Evolutionary conservation across 1,140 invertebrate genomes (phyloP).

Genomic region (Lordiphosa mommai): DNA sequence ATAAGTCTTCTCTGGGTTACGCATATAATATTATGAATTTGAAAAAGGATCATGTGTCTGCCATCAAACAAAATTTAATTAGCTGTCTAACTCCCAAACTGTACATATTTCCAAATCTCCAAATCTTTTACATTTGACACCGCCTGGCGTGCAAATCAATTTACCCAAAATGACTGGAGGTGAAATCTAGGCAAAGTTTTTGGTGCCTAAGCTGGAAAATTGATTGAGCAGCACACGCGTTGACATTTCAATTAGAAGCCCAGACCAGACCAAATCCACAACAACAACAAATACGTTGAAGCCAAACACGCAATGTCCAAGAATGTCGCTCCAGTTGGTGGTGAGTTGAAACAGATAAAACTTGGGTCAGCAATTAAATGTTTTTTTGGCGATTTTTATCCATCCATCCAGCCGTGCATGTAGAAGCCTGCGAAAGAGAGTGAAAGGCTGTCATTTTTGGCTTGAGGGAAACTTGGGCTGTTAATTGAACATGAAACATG

Average conservation of each 20-base stretch:
- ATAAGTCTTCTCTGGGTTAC: no score
- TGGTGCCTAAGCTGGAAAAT: slow-evolving; percentile 37
- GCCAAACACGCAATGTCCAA: slow-evolving; percentile 38
- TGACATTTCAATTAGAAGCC: slow-evolving; percentile 58
- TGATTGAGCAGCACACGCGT: slow-evolving; percentile 52
- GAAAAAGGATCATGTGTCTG: no score
- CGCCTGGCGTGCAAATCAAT: slow-evolving; percentile 26
- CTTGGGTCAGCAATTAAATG: slow-evolving; percentile 27
- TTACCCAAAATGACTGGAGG: slow-evolving; percentile 4
- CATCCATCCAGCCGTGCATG: no score
- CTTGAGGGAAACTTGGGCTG: slow-evolving; percentile 19
- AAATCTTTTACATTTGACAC: slow-evolving; percentile 21
- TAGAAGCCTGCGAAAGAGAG: neutral
- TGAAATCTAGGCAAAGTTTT: slow-evolving; percentile 33
- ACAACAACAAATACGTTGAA: neutral
- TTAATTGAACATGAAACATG: slow-evolving; percentile 54
- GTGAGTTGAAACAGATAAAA: slow-evolving; percentile 17
- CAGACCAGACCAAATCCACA: slow-evolving; percentile 12
- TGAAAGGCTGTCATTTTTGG: slow-evolving; percentile 10
- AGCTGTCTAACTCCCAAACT: neutral
- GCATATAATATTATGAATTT: no score
- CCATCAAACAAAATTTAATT: no score
- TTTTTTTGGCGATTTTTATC: slow-evolving; percentile 21
- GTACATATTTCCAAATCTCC: slow-evolving; percentile 16
- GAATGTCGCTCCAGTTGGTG: slow-evolving; percentile 36